phyloP scores from a whole-genome alignment of 2,888 invertebrate genomes.

The Pachydiplax longipennis region DNA sequence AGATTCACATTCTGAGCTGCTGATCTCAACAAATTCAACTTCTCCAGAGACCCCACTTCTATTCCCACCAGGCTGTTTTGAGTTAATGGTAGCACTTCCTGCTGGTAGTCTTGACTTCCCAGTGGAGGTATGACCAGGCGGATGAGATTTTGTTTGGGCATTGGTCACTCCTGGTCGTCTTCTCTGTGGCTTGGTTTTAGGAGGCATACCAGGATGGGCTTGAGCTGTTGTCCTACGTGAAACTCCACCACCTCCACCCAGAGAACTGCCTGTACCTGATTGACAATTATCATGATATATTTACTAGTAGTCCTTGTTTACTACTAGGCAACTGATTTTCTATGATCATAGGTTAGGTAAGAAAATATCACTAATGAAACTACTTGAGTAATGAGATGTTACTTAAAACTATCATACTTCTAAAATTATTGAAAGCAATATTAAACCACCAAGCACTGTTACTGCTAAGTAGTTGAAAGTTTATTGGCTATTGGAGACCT shows the following conservation, averaged over 20 bases:
- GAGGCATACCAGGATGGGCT: slow-evolving; percentile 23
- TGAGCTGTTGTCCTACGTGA: background rate
- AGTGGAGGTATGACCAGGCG: background rate
- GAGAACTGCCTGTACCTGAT: slow-evolving; percentile 4
- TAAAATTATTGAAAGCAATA: no score
- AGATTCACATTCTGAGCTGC: background rate
- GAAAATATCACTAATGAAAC: no score
- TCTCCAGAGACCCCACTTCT: background rate
- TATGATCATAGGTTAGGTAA: background rate
- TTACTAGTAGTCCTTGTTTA: background rate
- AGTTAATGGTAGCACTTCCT: background rate
- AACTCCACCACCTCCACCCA: slow-evolving; percentile 22
- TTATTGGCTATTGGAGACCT: no score
- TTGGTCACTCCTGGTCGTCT: background rate
- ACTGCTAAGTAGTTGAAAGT: no score
- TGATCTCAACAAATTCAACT: slow-evolving; percentile 20
- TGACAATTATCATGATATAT: background rate
- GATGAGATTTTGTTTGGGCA: background rate
- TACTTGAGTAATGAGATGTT: no score
- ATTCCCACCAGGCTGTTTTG: background rate
- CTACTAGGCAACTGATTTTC: no score
- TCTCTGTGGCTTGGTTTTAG: slow-evolving; percentile 25
- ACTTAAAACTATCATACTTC: no score
- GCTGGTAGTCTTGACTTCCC: background rate
- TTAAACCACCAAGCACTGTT: no score